phyloP scores from a whole-genome alignment of 2,888 invertebrate species.

The Boloria euphrosyne region DNA sequence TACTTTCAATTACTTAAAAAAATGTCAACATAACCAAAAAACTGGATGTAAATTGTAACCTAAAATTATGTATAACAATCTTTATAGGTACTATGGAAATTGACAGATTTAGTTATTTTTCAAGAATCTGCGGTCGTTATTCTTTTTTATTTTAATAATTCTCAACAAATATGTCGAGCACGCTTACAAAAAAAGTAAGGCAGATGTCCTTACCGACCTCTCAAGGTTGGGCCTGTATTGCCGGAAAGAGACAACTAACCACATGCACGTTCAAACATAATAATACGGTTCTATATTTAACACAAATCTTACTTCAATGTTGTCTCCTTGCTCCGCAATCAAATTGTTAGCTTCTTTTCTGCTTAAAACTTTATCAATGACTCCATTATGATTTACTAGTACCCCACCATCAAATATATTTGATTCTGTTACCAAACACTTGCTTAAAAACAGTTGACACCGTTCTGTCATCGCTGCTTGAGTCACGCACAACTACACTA shows the following conservation, averaged over 20 bases:
- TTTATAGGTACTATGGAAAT: neutral
- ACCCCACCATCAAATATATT: conserved; percentile 82
- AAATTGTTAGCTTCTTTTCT: conserved; percentile 72
- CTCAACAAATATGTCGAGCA: conserved; percentile 37
- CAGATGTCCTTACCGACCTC: conserved; percentile 42
- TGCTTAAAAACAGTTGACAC: conserved; percentile 72
- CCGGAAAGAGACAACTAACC: conserved; percentile 35
- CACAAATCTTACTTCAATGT: conserved; percentile 73
- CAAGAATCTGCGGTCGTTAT: neutral
- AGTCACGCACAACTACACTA: conserved; percentile 46
- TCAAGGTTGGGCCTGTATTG: conserved; percentile 43
- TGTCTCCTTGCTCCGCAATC: conserved; percentile 68
- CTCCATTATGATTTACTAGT: conserved; percentile 81
- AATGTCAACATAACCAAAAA: neutral
- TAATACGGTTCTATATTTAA: conserved; percentile 14
- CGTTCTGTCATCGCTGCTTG: conserved; percentile 52
- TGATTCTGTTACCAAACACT: conserved; percentile 76
- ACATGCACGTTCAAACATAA: conserved; percentile 33
- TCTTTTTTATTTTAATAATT: conserved; percentile 17
- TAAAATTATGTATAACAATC: neutral
- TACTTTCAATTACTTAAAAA: too few relatives aligned
- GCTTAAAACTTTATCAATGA: conserved; percentile 79
- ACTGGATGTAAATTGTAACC: conserved; percentile 6
- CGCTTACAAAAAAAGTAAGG: conserved; percentile 39
- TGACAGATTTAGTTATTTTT: conserved; percentile 8